Percentiles rank a stretch among this genome's conserved stretches.
Evolutionary conservation across 2,113 vertebrate genomes (phyloP).

Genomic region (Irena cyanogastra): DNA sequence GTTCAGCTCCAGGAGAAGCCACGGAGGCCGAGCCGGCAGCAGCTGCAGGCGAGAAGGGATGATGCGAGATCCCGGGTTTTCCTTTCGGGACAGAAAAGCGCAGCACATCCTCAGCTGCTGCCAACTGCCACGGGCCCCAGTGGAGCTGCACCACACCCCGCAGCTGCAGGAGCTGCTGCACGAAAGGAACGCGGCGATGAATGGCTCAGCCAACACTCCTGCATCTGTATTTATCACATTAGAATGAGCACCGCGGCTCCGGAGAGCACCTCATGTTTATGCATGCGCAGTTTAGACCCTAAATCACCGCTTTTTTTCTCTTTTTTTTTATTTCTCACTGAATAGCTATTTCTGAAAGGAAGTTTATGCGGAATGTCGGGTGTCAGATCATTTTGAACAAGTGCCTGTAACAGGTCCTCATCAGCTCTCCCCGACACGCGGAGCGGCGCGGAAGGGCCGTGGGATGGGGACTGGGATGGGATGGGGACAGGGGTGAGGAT

Average conservation of each 20-base stretch:
- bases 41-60: background rate
- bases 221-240: background rate
- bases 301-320: background rate
- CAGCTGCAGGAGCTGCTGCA: background rate
- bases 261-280: conserved; percentile 14
- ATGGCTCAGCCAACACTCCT: background rate
- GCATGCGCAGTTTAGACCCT: background rate
- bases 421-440: background rate
- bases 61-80: too few species aligned
- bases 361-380: background rate
- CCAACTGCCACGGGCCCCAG: background rate
- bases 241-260: background rate
- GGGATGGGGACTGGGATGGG: background rate
- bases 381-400: background rate
- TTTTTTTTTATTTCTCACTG: background rate
- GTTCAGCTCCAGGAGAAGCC: background rate
- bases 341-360: background rate
- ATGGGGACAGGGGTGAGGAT: background rate
- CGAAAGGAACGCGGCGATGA: background rate
- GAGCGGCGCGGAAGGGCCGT: background rate
- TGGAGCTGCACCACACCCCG: background rate
- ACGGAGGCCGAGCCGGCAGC: background rate
- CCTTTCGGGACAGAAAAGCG: background rate
- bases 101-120: background rate
- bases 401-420: background rate